phyloP scores from a whole-genome alignment of 64 coral and sea anemone species.

The Cladopsammia gracilis region DNA sequence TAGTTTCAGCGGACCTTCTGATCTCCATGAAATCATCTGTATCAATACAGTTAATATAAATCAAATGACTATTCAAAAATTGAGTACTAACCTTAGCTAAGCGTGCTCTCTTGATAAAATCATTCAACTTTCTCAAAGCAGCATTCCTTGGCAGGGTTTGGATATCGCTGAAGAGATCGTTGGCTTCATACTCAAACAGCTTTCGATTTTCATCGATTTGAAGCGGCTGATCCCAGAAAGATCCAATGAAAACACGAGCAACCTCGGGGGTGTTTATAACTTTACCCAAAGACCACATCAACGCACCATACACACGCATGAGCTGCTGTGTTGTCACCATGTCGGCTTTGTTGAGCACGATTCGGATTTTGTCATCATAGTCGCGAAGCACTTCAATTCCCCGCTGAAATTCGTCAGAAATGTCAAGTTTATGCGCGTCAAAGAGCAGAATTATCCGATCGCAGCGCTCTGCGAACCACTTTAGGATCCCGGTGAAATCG shows the following conservation, averaged over 20 bases:
- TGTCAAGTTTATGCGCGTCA: constrained; percentile 98
- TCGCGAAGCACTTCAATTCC: constrained; percentile 97
- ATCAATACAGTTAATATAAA: neutral
- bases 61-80: neutral
- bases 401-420: constrained; percentile 98
- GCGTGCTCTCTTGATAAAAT: constrained; percentile 99
- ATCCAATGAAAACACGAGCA: constrained; percentile 93
- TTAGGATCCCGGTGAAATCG: constrained; percentile 96
- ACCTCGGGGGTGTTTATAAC: constrained; percentile 99
- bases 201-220: constrained; percentile 98
- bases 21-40: neutral
- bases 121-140: constrained; percentile 97
- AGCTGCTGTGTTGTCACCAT: constrained; percentile 98
- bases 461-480: constrained; percentile 99
- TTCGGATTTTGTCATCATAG: constrained; percentile 98
- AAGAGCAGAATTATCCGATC: constrained; percentile 98
- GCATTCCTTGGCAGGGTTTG: constrained; percentile 95
- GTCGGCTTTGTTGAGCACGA: constrained; percentile 98
- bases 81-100: constrained; percentile 84
- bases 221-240: constrained; percentile 96
- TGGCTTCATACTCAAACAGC: constrained; percentile 93
- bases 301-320: constrained; percentile 96
- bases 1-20: neutral
- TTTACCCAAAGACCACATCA: constrained; percentile 99
- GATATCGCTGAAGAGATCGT: constrained; percentile 92